A percentile compares a stretch with the other conserved stretches of the same genome.
Evolutionary conservation across 2,797 vertebrate genomes (phyloP).

Genomic region (Poeciliopsis infans): DNA sequence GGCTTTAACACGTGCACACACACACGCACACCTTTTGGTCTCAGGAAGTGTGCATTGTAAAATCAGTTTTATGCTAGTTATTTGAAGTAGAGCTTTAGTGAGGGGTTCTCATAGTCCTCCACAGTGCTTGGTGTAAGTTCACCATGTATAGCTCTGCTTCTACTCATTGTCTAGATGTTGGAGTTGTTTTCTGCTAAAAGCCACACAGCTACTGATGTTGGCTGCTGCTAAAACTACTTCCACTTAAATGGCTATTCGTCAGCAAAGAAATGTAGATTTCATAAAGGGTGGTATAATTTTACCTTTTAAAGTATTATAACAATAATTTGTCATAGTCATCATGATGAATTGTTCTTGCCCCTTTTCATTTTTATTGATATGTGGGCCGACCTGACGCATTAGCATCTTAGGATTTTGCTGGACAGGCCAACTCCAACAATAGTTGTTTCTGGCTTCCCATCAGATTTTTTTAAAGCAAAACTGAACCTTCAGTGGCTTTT

Average conservation of each 20-base stretch:
- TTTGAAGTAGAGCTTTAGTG: slow-evolving; percentile 71
- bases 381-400: too few species aligned
- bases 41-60: slow-evolving; percentile 77
- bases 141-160: slow-evolving; percentile 63
- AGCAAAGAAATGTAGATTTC: background rate
- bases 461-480: too few species aligned
- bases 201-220: slow-evolving; percentile 42
- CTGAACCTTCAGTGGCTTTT: too few species aligned
- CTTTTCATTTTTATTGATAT: background rate
- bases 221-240: background rate
- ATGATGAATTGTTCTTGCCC: background rate
- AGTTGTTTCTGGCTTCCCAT: too few species aligned
- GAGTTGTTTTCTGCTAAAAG: slow-evolving; percentile 49
- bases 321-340: background rate
- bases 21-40: slow-evolving; percentile 70
- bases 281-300: background rate
- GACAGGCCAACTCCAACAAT: too few species aligned
- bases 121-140: slow-evolving; percentile 48
- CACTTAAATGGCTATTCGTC: background rate
- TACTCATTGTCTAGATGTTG: slow-evolving; percentile 60
- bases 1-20: slow-evolving; percentile 31
- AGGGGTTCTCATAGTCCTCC: slow-evolving; percentile 61
- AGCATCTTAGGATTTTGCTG: too few species aligned
- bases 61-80: slow-evolving; percentile 56
- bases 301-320: background rate